Evolutionary conservation across 2,113 vertebrate species (phyloP).

Genomic region (Oreocharis arfaki): DNA sequence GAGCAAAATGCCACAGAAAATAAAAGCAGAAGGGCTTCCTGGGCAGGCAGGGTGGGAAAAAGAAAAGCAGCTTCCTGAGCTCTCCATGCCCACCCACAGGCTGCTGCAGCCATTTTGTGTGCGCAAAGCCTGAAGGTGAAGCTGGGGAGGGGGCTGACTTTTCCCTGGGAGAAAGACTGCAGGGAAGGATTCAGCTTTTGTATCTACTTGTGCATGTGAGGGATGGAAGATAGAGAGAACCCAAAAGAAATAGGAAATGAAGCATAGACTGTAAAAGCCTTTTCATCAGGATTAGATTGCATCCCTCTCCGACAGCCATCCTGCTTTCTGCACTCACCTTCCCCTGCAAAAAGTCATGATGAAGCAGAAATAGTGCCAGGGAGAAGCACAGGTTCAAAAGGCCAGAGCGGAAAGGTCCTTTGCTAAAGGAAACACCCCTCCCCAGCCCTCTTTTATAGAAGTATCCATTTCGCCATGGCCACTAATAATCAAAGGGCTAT

Average conservation of each 20-base stretch:
- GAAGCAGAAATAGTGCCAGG: constrained; percentile 22
- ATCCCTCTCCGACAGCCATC: neutral
- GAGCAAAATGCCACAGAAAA: constrained; percentile 55
- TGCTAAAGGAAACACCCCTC: constrained; percentile 28
- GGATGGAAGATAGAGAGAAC: neutral
- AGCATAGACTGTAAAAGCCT: neutral
- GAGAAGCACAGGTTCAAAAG: constrained; percentile 37
- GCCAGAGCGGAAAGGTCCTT: constrained; percentile 33
- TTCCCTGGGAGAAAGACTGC: neutral
- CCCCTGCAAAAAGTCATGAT: constrained; percentile 42
- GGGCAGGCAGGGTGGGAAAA: constrained; percentile 59
- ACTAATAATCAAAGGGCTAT: neutral
- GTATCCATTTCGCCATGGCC: constrained; percentile 33
- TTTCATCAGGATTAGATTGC: constrained; percentile 27
- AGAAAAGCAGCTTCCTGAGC: constrained; percentile 50
- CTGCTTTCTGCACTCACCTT: constrained; percentile 41
- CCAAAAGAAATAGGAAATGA: constrained; percentile 36
- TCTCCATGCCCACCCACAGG: constrained; percentile 65
- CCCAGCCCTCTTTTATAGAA: neutral
- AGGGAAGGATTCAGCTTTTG: neutral
- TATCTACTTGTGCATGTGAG: neutral
- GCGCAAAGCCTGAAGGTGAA: constrained; percentile 28
- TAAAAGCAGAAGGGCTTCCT: constrained; percentile 60
- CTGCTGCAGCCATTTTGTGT: constrained; percentile 70
- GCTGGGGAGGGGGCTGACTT: constrained; percentile 36